phyloP scores from a whole-genome alignment of 2,888 invertebrate genomes.

The Slavum lentiscoides region DNA sequence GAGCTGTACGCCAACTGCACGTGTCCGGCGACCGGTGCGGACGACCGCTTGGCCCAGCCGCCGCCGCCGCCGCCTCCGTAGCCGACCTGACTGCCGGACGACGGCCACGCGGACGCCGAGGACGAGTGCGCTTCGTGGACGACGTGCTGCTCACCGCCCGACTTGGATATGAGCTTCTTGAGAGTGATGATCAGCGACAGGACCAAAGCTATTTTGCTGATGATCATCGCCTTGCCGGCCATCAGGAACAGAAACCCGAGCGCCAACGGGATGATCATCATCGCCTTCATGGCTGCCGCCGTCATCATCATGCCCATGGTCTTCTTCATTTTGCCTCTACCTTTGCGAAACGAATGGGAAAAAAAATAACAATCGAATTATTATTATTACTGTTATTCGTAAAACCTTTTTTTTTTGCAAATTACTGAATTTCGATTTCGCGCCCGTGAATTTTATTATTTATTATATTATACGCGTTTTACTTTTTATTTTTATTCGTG shows the following conservation, averaged over 20 bases:
- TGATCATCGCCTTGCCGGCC: constrained; percentile 84
- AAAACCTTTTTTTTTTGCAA: no score
- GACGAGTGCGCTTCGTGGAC: constrained; percentile 64
- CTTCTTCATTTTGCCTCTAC: constrained; percentile 84
- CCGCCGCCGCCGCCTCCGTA: constrained; percentile 44
- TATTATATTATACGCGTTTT: no score
- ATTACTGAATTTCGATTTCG: no score
- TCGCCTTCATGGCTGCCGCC: constrained; percentile 83
- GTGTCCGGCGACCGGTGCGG: constrained; percentile 13
- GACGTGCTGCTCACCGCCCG: constrained; percentile 63
- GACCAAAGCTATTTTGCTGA: constrained; percentile 78
- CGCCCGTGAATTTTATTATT: no score
- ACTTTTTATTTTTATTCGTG: no score
- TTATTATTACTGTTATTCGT: no score
- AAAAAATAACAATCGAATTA: neutral
- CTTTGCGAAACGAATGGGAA: constrained; percentile 60
- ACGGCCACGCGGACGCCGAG: constrained; percentile 64
- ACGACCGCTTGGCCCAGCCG: constrained; percentile 40
- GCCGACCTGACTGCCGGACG: constrained; percentile 59
- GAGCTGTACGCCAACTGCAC: constrained; percentile 40
- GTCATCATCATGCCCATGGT: constrained; percentile 92
- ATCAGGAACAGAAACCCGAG: constrained; percentile 79
- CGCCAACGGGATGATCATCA: constrained; percentile 77
- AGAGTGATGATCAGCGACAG: constrained; percentile 79
- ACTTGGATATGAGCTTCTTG: constrained; percentile 74